A percentile compares a stretch with the other conserved stretches of the same genome.
phyloP scores from a whole-genome alignment of 2,888 invertebrate species.

The Toxonevra muliebris region DNA sequence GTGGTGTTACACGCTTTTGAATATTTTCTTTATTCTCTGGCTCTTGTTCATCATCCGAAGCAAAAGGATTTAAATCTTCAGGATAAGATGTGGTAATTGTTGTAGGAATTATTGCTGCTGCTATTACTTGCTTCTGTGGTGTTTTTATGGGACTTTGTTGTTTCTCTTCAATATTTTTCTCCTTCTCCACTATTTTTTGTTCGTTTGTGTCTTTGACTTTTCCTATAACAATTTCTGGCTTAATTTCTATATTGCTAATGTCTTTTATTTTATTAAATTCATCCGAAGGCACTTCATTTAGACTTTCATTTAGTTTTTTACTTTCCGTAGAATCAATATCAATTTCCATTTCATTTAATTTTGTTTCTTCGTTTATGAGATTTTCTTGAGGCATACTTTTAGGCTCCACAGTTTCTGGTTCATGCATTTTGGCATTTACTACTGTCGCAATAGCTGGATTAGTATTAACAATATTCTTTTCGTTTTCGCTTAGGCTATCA shows the following conservation, averaged over 20 bases:
- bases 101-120: constrained; percentile 23
- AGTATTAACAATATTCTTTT: constrained; percentile 21
- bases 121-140: constrained; percentile 13
- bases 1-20: constrained; percentile 31
- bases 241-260: constrained; percentile 21
- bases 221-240: constrained; percentile 19
- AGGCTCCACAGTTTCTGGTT: background rate
- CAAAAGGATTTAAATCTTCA: constrained; percentile 84
- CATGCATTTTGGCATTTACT: background rate
- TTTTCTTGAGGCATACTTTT: constrained; percentile 18
- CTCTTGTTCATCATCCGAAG: constrained; percentile 71
- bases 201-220: constrained; percentile 13
- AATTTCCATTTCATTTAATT: constrained; percentile 36
- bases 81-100: constrained; percentile 70
- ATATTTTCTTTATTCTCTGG: constrained; percentile 58
- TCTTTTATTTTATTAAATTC: constrained; percentile 29
- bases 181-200: constrained; percentile 19
- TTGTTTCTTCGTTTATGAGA: constrained; percentile 21
- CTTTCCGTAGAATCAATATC: constrained; percentile 22
- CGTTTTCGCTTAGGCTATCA: constrained; percentile 29
- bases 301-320: constrained; percentile 11
- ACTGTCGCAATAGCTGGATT: constrained; percentile 3
- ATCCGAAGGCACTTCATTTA: constrained; percentile 41
- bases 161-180: constrained; percentile 20
- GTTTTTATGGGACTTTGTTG: background rate